A percentile compares a stretch with the other conserved stretches of the same genome.
phyloP scores from a whole-genome alignment of 1,140 invertebrate species.

The Rhagoletis pomonella region DNA sequence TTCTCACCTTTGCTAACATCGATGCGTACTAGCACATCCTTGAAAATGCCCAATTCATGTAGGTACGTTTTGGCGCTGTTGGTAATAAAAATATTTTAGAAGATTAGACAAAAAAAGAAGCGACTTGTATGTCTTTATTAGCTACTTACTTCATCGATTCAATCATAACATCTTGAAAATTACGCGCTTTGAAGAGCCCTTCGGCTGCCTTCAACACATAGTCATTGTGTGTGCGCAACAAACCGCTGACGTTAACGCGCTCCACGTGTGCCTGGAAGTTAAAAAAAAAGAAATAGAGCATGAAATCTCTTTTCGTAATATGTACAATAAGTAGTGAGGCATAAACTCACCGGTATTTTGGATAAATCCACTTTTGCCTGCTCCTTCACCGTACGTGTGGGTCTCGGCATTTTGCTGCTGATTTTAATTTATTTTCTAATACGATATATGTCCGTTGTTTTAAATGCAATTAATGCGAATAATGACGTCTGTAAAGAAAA shows the following conservation, averaged over 20 bases:
- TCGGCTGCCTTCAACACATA: conserved; percentile 70
- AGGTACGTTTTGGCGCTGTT: conserved; percentile 67
- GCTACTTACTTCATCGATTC: conserved; percentile 65
- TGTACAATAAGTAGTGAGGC: background rate
- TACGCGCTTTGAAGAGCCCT: conserved; percentile 67
- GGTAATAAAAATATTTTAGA: conserved; percentile 40
- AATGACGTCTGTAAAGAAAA: background rate
- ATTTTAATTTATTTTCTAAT: background rate
- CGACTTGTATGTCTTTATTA: background rate
- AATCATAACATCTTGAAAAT: conserved; percentile 71
- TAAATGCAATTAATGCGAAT: background rate
- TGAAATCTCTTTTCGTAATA: background rate
- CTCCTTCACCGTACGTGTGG: conserved; percentile 35
- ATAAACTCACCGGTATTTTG: conserved; percentile 42
- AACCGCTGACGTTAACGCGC: conserved; percentile 69
- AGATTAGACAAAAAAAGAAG: background rate
- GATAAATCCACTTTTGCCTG: conserved; percentile 55
- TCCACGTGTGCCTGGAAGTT: conserved; percentile 66
- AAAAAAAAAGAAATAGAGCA: conserved; percentile 36
- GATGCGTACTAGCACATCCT: conserved; percentile 69
- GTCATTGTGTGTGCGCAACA: conserved; percentile 71
- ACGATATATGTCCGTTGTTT: background rate
- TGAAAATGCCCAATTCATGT: conserved; percentile 72
- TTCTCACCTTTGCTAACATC: conserved; percentile 68
- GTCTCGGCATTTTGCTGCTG: conserved; percentile 32